Percentiles rank a stretch among this genome's conserved stretches.
These are phyloP conservation scores for Clarias macrocephalus DNA, from an alignment of 2,113 vertebrate genomes.

Conservation along the genomic window DNA sequence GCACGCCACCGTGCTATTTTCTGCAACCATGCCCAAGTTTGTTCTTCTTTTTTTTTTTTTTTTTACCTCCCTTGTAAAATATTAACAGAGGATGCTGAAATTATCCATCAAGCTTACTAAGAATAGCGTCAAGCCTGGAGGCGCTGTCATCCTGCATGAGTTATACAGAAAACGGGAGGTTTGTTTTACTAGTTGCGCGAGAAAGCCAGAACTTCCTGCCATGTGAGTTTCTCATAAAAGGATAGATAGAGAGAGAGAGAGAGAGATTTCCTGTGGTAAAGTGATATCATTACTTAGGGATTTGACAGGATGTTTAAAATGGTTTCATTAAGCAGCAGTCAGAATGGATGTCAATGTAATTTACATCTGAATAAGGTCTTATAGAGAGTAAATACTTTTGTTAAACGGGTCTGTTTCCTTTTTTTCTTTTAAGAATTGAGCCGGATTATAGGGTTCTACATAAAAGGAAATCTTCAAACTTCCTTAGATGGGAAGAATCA, in stretches of 20 bases:
- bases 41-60: not conserved
- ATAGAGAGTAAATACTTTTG: not conserved
- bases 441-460: not conserved
- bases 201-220: not conserved
- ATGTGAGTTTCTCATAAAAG: not conserved
- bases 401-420: not conserved
- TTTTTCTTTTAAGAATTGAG: not conserved
- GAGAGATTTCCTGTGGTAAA: too few species aligned
- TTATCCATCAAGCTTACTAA: conserved; percentile 38
- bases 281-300: not conserved
- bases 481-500: not conserved
- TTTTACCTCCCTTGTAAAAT: conserved; percentile 46
- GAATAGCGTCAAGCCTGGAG: conserved; percentile 37
- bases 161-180: not conserved
- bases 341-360: not conserved
- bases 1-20: conserved; percentile 50
- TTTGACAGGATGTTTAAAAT: not conserved
- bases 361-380: not conserved
- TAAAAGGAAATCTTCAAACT: not conserved
- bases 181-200: conserved; percentile 5
- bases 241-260: not conserved
- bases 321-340: not conserved
- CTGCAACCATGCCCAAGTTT: conserved; percentile 55
- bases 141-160: not conserved
- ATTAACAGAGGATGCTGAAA: conserved; percentile 56